Evolutionary conservation across 2,888 invertebrate genomes (phyloP).

Genomic region (Allacma fusca): DNA sequence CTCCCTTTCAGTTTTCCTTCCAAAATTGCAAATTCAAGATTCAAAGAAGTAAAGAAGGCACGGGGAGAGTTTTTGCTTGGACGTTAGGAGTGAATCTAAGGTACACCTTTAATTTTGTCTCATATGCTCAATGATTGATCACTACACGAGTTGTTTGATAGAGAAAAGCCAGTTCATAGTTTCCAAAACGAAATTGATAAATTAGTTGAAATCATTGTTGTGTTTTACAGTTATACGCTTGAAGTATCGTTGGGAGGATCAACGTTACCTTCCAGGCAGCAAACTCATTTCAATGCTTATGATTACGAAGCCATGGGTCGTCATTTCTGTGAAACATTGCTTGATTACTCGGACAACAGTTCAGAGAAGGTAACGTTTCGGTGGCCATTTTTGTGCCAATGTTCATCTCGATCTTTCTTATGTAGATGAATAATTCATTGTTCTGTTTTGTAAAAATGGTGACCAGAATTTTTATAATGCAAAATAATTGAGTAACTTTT

Average conservation of each 20-base stretch:
- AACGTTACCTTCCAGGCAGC: conserved; percentile 77
- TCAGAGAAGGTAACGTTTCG: conserved; percentile 82
- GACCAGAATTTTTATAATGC: no score
- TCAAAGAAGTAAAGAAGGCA: conserved; percentile 92
- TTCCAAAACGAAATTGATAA: no score
- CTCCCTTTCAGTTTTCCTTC: conserved; percentile 80
- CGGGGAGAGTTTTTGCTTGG: conserved; percentile 93
- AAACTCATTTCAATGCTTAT: conserved; percentile 83
- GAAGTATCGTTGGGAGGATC: conserved; percentile 95
- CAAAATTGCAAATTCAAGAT: conserved; percentile 93
- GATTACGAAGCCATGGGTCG: conserved; percentile 85
- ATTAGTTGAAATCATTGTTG: no score
- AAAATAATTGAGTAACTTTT: background rate
- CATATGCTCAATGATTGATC: no score
- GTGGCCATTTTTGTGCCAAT: no score
- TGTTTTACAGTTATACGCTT: conserved; percentile 95
- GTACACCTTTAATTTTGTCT: no score
- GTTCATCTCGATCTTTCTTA: no score
- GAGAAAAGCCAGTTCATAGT: no score
- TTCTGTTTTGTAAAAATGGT: no score
- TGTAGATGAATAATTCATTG: no score
- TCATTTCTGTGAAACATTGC: conserved; percentile 89
- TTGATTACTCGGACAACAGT: conserved; percentile 89
- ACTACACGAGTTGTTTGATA: no score
- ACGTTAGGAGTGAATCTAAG: conserved; percentile 88